A percentile compares a stretch with the other conserved stretches of the same genome.
These are phyloP conservation scores for Heliconius erato DNA, from an alignment of 2,888 invertebrate species.

Conservation along the genomic window DNA sequence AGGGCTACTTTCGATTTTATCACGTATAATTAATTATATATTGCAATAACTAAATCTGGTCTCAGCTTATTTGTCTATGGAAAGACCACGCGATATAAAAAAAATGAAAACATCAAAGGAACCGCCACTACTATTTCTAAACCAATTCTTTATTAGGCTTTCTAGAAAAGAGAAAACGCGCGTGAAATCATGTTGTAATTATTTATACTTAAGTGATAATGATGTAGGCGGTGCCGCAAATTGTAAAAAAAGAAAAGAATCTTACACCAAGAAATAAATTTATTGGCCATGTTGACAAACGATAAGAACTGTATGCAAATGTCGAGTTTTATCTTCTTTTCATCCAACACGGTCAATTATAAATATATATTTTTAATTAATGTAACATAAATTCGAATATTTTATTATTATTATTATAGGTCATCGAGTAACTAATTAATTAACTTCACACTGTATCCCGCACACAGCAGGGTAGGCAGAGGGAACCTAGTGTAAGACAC, in stretches of 20 bases:
- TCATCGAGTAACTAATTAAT: slow-evolving; percentile 18
- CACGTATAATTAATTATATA: slow-evolving; percentile 48
- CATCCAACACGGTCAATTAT: slow-evolving; percentile 33
- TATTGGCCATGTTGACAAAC: slow-evolving; percentile 31
- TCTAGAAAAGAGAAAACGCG: slow-evolving; percentile 14
- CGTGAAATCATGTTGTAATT: slow-evolving; percentile 25
- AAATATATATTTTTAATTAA: slow-evolving; percentile 36
- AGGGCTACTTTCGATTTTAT: slow-evolving; percentile 54
- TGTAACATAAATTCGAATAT: slow-evolving; percentile 20
- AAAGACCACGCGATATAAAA: slow-evolving; percentile 22
- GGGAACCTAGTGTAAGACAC: no score
- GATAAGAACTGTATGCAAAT: slow-evolving; percentile 32
- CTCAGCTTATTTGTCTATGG: slow-evolving; percentile 30
- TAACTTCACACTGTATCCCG: no score
- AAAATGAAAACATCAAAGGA: slow-evolving; percentile 21
- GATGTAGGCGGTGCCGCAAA: slow-evolving; percentile 12
- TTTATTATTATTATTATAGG: slow-evolving; percentile 23
- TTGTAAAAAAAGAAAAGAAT: slow-evolving; percentile 28
- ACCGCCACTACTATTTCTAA: slow-evolving; percentile 27
- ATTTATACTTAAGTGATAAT: slow-evolving; percentile 21
- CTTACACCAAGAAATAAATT: slow-evolving; percentile 23
- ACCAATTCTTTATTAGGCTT: slow-evolving; percentile 25
- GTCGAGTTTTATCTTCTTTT: slow-evolving; percentile 31
- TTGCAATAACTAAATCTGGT: slow-evolving; percentile 34
- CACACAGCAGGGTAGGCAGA: no score